Conservation (phyloP, 1,140 invertebrate genomes). For the Heliconius nattereri region DNA sequence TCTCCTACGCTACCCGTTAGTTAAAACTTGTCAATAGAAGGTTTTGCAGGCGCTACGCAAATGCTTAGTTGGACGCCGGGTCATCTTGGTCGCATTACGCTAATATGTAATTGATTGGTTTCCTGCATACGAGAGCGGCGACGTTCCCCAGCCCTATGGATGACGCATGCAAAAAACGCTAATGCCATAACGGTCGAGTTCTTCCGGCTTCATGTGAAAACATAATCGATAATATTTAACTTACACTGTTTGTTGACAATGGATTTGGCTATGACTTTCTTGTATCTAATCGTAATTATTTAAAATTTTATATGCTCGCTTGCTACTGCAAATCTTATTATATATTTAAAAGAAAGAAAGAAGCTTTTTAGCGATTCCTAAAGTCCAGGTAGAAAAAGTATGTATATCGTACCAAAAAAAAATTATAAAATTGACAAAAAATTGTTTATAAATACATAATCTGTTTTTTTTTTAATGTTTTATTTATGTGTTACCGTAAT, state of each 20-base stretch:
- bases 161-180: conserved; percentile 73
- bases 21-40: conserved; percentile 42
- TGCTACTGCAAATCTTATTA: background rate
- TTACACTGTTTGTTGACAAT: conserved; percentile 44
- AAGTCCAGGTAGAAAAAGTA: no score
- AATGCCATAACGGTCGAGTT: conserved; percentile 71
- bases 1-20: conserved; percentile 54
- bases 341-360: no score
- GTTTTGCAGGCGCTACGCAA: conserved; percentile 62
- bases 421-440: no score
- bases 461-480: no score
- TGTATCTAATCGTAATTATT: background rate
- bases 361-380: no score
- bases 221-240: conserved; percentile 43
- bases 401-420: no score
- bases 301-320: background rate
- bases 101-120: conserved; percentile 80
- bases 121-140: conserved; percentile 57
- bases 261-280: background rate
- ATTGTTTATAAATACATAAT: no score
- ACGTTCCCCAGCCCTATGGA: conserved; percentile 66
- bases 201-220: conserved; percentile 54
- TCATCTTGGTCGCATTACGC: conserved; percentile 74
- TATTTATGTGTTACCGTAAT: no score
- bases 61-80: conserved; percentile 53